phyloP scores from a whole-genome alignment of 2,797 vertebrate species.

The Notoglanidium macrostoma region DNA sequence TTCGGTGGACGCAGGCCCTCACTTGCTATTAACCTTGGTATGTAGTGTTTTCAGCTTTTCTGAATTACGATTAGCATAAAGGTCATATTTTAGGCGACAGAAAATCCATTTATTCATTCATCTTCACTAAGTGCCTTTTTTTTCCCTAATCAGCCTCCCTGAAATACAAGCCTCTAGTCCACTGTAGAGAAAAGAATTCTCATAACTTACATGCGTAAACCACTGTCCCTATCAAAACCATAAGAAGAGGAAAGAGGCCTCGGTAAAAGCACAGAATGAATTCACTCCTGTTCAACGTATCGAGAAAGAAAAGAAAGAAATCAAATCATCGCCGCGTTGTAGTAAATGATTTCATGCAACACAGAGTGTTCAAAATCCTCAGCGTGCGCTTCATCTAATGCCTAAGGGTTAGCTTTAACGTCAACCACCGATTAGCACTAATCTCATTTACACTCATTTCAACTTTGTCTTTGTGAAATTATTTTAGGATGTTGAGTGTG shows the following conservation, averaged over 20 bases:
- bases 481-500: not conserved
- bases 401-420: constrained; percentile 17
- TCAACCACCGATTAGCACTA: constrained; percentile 32
- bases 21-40: constrained; percentile 5
- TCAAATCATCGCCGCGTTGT: not conserved
- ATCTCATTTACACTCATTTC: constrained; percentile 26
- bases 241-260: not conserved
- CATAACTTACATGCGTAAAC: not conserved
- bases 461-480: not conserved
- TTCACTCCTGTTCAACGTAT: not conserved
- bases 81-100: not conserved
- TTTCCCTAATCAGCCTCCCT: not conserved
- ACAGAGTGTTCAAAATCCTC: not conserved
- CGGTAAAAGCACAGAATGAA: not conserved
- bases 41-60: not conserved
- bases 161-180: not conserved
- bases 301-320: not conserved
- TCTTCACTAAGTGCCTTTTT: not conserved
- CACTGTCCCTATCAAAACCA: not conserved
- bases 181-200: not conserved
- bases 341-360: not conserved
- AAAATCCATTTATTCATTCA: not conserved
- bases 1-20: too few relatives aligned
- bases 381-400: constrained; percentile 8
- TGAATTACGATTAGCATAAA: not conserved